These are phyloP conservation scores for Lordiphosa collinella DNA, from an alignment of 1,140 invertebrate genomes.

Conservation along the genomic window DNA sequence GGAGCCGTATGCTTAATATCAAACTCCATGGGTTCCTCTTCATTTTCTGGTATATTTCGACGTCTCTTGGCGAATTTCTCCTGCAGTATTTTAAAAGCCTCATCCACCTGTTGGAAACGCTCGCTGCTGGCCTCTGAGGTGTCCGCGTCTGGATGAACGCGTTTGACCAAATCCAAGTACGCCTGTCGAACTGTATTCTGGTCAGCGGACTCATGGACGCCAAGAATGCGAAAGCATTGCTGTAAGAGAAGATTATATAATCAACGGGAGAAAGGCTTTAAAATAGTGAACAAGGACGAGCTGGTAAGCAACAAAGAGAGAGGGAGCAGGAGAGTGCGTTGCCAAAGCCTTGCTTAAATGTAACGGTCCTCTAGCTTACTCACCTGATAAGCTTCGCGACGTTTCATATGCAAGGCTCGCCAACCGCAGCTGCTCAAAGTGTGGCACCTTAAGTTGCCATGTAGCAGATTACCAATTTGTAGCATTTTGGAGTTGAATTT, in stretches of 20 bases:
- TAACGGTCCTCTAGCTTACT: background rate
- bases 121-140: conserved; percentile 83
- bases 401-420: conserved; percentile 47
- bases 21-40: conserved; percentile 80
- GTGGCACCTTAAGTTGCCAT: background rate
- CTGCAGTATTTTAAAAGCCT: conserved; percentile 81
- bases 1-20: conserved; percentile 89
- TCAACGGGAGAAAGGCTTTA: background rate
- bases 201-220: conserved; percentile 84
- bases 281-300: no score
- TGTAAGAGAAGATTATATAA: conserved; percentile 52
- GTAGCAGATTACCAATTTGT: conserved; percentile 4
- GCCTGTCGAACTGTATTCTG: conserved; percentile 86
- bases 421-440: background rate
- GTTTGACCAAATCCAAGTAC: conserved; percentile 88
- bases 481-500: conserved; percentile 14
- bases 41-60: conserved; percentile 78
- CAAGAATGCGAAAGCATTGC: conserved; percentile 85
- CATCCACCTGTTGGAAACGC: conserved; percentile 87
- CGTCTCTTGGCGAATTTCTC: conserved; percentile 82
- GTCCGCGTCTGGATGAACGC: conserved; percentile 90
- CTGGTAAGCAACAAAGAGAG: no score
- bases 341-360: no score
- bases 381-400: conserved; percentile 46
- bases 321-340: no score